These are phyloP conservation scores for Drosophila repleta DNA, from an alignment of 1,140 invertebrate genomes.

Conservation along the genomic window DNA sequence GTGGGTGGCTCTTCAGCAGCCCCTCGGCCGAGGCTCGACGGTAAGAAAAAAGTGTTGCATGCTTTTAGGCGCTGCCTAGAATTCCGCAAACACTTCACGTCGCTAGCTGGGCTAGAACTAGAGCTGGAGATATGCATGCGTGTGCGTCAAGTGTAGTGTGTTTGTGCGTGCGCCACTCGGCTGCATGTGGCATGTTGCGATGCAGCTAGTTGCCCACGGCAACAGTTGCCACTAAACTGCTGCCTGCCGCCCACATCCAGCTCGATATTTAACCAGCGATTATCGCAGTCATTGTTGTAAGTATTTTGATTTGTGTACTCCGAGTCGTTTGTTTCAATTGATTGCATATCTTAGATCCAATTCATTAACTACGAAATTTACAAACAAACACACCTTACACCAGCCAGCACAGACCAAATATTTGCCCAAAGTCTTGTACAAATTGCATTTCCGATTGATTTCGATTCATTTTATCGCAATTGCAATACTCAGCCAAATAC, in stretches of 20 bases:
- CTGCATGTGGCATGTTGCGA: neutral
- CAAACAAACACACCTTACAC: neutral
- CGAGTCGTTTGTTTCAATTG: slow-evolving; percentile 6
- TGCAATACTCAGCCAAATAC: neutral
- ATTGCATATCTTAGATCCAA: slow-evolving; percentile 10
- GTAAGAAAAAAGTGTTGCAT: slow-evolving; percentile 48
- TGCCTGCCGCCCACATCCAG: no score
- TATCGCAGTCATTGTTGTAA: slow-evolving; percentile 2
- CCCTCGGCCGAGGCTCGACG: neutral
- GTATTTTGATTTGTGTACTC: slow-evolving; percentile 7
- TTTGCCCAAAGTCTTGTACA: slow-evolving; percentile 18
- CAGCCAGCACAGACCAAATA: slow-evolving; percentile 17
- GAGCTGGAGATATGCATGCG: slow-evolving; percentile 35
- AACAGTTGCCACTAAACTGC: neutral
- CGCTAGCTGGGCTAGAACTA: slow-evolving; percentile 42
- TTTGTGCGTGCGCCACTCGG: slow-evolving; percentile 8
- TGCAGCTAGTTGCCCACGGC: neutral
- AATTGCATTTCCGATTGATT: slow-evolving; percentile 16
- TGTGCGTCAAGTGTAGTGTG: neutral
- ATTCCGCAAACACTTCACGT: slow-evolving; percentile 51
- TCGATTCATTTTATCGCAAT: slow-evolving; percentile 34
- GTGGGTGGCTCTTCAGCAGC: slow-evolving; percentile 21
- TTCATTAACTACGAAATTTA: slow-evolving; percentile 1
- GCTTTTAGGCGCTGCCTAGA: slow-evolving; percentile 60
- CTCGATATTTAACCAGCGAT: slow-evolving; percentile 7